Evolutionary conservation across 1,140 invertebrate species (phyloP).

Genomic region (Orius insidiosus): DNA sequence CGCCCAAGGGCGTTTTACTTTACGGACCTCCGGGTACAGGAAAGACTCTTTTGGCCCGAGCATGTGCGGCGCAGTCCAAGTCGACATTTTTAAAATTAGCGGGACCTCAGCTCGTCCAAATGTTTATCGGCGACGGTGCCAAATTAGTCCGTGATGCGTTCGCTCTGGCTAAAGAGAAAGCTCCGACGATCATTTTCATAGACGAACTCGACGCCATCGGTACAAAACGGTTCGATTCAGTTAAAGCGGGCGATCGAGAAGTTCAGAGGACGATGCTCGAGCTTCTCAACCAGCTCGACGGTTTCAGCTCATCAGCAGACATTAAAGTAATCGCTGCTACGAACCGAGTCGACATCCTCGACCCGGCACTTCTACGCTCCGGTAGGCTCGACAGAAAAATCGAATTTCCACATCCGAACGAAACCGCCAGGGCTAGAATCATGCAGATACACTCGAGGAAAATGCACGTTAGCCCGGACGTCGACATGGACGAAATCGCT

Average conservation of each 20-base stretch:
- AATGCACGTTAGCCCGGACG: slow-evolving; percentile 53
- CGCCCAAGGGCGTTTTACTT: slow-evolving; percentile 79
- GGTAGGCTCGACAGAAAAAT: slow-evolving; percentile 47
- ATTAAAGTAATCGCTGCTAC: slow-evolving; percentile 41
- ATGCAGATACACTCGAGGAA: slow-evolving; percentile 61
- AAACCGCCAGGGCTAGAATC: slow-evolving; percentile 51
- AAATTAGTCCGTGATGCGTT: slow-evolving; percentile 42
- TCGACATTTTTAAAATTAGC: slow-evolving; percentile 91
- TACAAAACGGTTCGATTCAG: slow-evolving; percentile 14
- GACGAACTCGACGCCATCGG: slow-evolving; percentile 21
- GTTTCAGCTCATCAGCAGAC: slow-evolving; percentile 25
- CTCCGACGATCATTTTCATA: slow-evolving; percentile 18
- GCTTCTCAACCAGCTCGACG: slow-evolving; percentile 22
- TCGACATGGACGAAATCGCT: slow-evolving; percentile 55
- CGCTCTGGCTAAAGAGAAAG: slow-evolving; percentile 14
- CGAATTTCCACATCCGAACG: slow-evolving; percentile 58
- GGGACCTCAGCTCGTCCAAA: slow-evolving; percentile 94
- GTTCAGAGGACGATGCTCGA: slow-evolving; percentile 22
- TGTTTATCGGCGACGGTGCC: slow-evolving; percentile 96
- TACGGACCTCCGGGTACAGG: slow-evolving; percentile 86
- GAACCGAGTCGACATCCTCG: slow-evolving; percentile 39
- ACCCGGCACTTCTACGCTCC: slow-evolving; percentile 36
- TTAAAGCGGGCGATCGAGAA: slow-evolving; percentile 15
- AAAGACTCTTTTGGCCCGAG: slow-evolving; percentile 79
- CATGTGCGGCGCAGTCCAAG: slow-evolving; percentile 96